Evolutionary conservation across 2,888 invertebrate species (phyloP), one percentile per base, ranked within the genome.

Genomic region (Dynastes hyllus): DNA sequence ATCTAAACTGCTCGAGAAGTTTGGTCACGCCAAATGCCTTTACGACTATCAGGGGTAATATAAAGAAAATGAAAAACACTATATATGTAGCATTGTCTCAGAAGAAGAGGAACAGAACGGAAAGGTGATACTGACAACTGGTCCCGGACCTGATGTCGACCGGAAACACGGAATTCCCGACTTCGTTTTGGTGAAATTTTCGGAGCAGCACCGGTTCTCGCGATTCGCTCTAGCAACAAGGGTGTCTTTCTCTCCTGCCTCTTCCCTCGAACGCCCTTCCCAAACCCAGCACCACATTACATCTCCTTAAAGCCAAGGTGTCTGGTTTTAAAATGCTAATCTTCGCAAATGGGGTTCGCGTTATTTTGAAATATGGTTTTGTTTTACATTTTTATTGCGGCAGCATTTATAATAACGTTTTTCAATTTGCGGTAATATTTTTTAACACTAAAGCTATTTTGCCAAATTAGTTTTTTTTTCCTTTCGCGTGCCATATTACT

Each of bases 51-150:
- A 91, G 90, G 94, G 94, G 94, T 94, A 93, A 94, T 93, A 94
- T 94, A 94, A 94, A 94, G 94, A 94, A 94, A 95, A 95, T 95
- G 94, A 94, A 95, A 94, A 94, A 94, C 94, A 94, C 93, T 93
- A 84, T 83, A 88, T 86, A 87, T 88, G 87, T 88, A 86, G 87
- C 87, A 88, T 88, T 88, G 88, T 88, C 87, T 88, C 85, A 85
- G 86, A 80, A 78, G 69, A 58, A 73, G 77, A 71, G 53, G 69
- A 50, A 53, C 78, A 37, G 65, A 71, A 71, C 73, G 78, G 79
- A 85, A 87, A 88, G 88, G 88, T 88, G 87, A 87, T 87, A 85
- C 88, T 86, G 88, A 88, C 87, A 87, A 88, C 86, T 86, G 85
- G 85, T 85, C 84, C 85, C 82, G 81, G 84, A 85, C 84, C 84